Percentiles rank a stretch among this genome's conserved stretches.
Conservation (phyloP, 30 jellyfish, hydroid and myxozoan genomes). For the Morbakka virulenta region DNA sequence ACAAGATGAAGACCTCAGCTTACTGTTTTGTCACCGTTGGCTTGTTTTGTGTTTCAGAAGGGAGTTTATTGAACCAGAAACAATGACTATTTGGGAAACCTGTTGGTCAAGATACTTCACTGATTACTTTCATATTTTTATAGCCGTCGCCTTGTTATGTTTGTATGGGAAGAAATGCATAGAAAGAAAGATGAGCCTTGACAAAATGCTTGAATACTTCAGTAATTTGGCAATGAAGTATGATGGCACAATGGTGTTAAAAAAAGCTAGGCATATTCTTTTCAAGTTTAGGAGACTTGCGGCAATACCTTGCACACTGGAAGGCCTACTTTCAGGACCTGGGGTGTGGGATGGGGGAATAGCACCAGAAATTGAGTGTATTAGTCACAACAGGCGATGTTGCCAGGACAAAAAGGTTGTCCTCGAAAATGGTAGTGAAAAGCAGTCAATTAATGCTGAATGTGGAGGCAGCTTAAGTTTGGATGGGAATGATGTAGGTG, state of each 20-base stretch:
- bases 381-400: slow-evolving; percentile 61
- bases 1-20: slow-evolving; percentile 74
- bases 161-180: slow-evolving; percentile 65
- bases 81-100: slow-evolving; percentile 87
- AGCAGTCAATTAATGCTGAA: too few relatives aligned
- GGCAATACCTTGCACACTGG: slow-evolving; percentile 82
- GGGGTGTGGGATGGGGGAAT: slow-evolving; percentile 99
- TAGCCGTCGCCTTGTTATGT: slow-evolving; percentile 73
- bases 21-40: slow-evolving; percentile 98
- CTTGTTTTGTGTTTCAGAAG: slow-evolving; percentile 91
- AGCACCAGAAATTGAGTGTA: slow-evolving; percentile 85
- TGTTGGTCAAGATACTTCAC: slow-evolving; percentile 98
- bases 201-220: slow-evolving; percentile 75
- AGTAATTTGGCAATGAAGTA: slow-evolving; percentile 82
- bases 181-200: slow-evolving; percentile 62
- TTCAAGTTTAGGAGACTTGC: slow-evolving; percentile 66
- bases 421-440: neutral
- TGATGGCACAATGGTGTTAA: slow-evolving; percentile 79
- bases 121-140: slow-evolving; percentile 86
- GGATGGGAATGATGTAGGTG: too few relatives aligned
- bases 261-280: slow-evolving; percentile 79
- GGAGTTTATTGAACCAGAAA: slow-evolving; percentile 81
- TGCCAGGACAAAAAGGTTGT: slow-evolving; percentile 10
- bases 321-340: slow-evolving; percentile 66
- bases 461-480: too few relatives aligned